These are phyloP conservation scores for Erithacus rubecula DNA, from an alignment of 2,797 vertebrate species.

Conservation along the genomic window DNA sequence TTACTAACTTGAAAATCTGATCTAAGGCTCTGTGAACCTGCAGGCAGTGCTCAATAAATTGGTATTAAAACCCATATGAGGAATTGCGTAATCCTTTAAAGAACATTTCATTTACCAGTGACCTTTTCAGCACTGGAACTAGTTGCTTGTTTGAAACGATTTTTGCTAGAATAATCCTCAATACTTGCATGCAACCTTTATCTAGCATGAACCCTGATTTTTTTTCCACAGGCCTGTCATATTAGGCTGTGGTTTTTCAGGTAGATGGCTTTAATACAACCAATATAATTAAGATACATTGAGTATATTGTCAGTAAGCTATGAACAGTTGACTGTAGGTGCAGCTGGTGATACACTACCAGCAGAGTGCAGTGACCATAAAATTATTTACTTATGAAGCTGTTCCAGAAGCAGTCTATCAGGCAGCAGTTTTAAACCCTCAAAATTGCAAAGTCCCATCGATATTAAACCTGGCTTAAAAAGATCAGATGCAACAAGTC, in stretches of 20 bases:
- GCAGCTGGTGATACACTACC: neutral
- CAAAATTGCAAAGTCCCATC: neutral
- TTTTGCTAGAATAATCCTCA: slow-evolving; percentile 52
- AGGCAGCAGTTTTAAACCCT: neutral
- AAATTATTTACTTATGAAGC: neutral
- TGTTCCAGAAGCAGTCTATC: neutral
- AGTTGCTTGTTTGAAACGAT: slow-evolving; percentile 40
- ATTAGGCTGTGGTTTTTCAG: neutral
- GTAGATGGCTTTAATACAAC: neutral
- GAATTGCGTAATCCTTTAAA: slow-evolving; percentile 53
- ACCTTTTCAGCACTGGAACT: slow-evolving; percentile 56
- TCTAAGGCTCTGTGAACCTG: slow-evolving; percentile 52
- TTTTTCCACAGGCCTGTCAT: neutral
- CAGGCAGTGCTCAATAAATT: slow-evolving; percentile 53
- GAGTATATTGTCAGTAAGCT: neutral
- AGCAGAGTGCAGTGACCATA: neutral
- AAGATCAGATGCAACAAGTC: neutral
- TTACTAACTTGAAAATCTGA: slow-evolving; percentile 49
- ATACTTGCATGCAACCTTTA: neutral
- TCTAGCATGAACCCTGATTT: neutral
- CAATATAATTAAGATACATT: neutral
- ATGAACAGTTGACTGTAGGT: neutral
- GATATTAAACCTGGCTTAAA: neutral
- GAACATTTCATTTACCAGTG: slow-evolving; percentile 62
- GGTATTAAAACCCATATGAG: slow-evolving; percentile 61